Percentiles rank a stretch among this genome's conserved stretches.
These are phyloP conservation scores for Phragmatobia fuliginosa DNA, from an alignment of 2,888 invertebrate species.

Conservation along the genomic window DNA sequence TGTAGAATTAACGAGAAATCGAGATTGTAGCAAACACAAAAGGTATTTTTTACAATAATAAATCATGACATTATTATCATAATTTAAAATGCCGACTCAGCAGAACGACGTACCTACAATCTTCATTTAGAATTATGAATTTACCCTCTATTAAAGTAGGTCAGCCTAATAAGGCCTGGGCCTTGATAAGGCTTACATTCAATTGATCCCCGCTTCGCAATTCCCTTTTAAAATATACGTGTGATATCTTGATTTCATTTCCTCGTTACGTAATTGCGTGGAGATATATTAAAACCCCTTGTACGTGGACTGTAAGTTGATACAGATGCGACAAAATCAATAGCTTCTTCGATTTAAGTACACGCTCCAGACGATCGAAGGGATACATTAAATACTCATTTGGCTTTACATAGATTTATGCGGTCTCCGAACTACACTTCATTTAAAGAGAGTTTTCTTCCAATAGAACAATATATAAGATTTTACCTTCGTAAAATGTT, in stretches of 20 bases:
- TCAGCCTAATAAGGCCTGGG: background rate
- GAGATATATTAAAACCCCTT: background rate
- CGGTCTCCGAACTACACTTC: background rate
- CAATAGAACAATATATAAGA: background rate
- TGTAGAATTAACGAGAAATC: too few relatives aligned
- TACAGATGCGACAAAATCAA: background rate
- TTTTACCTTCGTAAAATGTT: background rate
- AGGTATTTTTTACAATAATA: background rate
- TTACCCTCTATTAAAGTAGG: background rate
- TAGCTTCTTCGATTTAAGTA: background rate
- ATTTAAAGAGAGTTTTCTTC: background rate
- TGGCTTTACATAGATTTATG: slow-evolving; percentile 3
- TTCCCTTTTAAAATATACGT: background rate
- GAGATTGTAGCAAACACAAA: too few relatives aligned
- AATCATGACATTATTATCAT: background rate
- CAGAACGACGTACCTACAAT: background rate
- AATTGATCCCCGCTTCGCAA: background rate
- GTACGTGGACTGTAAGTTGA: background rate
- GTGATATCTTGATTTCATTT: background rate
- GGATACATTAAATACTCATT: slow-evolving; percentile 4
- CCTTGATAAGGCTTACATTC: background rate
- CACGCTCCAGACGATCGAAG: background rate
- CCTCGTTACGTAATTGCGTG: background rate
- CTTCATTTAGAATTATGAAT: background rate
- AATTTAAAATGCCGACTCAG: background rate